These are phyloP conservation scores for Spodoptera litura DNA, from an alignment of 1,140 invertebrate species.

Conservation along the genomic window DNA sequence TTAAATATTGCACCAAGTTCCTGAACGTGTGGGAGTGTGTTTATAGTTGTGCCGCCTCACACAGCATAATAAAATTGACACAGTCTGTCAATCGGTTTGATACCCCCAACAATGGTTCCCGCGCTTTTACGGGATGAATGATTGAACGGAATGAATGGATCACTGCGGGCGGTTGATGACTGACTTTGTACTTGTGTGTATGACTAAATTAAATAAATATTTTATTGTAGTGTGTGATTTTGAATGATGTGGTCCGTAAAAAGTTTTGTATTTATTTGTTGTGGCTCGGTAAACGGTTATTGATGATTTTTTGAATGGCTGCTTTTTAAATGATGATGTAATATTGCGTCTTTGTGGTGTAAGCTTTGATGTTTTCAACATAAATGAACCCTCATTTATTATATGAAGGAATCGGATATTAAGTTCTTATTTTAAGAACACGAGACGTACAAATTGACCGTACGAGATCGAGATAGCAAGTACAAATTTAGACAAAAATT, in stretches of 20 bases:
- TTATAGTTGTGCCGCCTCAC: slow-evolving; percentile 9
- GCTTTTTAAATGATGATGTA: slow-evolving; percentile 8
- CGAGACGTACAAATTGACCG: slow-evolving; percentile 1
- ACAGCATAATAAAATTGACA: slow-evolving; percentile 28
- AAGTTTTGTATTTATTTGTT: slow-evolving; percentile 40
- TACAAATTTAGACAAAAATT: slow-evolving; percentile 23
- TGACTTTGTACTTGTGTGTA: slow-evolving; percentile 41
- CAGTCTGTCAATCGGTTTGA: slow-evolving; percentile 38
- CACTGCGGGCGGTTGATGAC: slow-evolving; percentile 52
- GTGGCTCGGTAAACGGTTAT: slow-evolving; percentile 21
- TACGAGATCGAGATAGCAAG: slow-evolving; percentile 9
- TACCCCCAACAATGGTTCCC: slow-evolving; percentile 47
- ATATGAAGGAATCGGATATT: slow-evolving; percentile 2
- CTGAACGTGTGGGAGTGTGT: slow-evolving; percentile 33
- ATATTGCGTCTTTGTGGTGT: neutral
- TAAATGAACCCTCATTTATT: neutral
- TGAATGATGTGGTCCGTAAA: slow-evolving; percentile 37
- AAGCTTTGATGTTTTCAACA: neutral
- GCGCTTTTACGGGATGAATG: slow-evolving; percentile 48
- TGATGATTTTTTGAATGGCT: slow-evolving; percentile 34
- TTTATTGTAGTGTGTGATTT: slow-evolving; percentile 38
- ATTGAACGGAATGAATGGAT: slow-evolving; percentile 52
- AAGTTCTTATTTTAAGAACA: neutral
- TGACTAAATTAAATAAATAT: slow-evolving; percentile 50
- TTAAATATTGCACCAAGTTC: slow-evolving; percentile 16